A percentile compares a stretch with the other conserved stretches of the same genome.
Evolutionary conservation across 2,797 vertebrate species (phyloP).

Genomic region (Numenius phaeopus): DNA sequence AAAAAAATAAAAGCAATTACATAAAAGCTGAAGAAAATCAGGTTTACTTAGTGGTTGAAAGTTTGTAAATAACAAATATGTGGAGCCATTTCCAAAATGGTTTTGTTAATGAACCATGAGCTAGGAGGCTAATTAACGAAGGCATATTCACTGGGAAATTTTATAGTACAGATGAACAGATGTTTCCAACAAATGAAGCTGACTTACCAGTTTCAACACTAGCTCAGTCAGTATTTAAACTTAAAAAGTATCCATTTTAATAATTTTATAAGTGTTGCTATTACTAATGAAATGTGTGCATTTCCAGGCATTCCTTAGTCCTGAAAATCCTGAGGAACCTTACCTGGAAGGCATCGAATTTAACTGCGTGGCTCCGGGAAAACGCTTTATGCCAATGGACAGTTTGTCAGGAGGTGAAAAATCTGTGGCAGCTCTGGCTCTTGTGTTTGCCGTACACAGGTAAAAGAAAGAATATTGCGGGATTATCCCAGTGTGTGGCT

Average conservation of each 20-base stretch:
- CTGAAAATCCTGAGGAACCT: conserved; percentile 93
- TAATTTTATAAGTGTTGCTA: not conserved
- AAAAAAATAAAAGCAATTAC: not conserved
- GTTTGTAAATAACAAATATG: not conserved
- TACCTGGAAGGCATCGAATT: conserved; percentile 93
- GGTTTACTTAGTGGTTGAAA: not conserved
- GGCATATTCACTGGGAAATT: not conserved
- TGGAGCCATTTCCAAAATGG: not conserved
- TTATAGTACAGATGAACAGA: not conserved
- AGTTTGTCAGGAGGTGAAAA: conserved; percentile 96
- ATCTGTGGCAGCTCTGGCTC: conserved; percentile 91
- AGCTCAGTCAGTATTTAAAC: not conserved
- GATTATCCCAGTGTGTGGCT: not conserved
- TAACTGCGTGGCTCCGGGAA: conserved; percentile 94
- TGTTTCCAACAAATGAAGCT: not conserved
- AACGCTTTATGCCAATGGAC: conserved; percentile 97
- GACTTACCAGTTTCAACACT: not conserved
- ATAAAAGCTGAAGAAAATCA: not conserved
- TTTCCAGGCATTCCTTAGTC: conserved; percentile 91
- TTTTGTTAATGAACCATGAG: not conserved
- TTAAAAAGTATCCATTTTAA: not conserved
- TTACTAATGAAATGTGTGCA: not conserved
- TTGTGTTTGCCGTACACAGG: conserved; percentile 96
- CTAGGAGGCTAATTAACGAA: not conserved
- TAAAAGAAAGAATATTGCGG: conserved; percentile 8